These are phyloP conservation scores for Distichodus sexfasciatus DNA, from an alignment of 2,797 vertebrate species.

Conservation along the genomic window DNA sequence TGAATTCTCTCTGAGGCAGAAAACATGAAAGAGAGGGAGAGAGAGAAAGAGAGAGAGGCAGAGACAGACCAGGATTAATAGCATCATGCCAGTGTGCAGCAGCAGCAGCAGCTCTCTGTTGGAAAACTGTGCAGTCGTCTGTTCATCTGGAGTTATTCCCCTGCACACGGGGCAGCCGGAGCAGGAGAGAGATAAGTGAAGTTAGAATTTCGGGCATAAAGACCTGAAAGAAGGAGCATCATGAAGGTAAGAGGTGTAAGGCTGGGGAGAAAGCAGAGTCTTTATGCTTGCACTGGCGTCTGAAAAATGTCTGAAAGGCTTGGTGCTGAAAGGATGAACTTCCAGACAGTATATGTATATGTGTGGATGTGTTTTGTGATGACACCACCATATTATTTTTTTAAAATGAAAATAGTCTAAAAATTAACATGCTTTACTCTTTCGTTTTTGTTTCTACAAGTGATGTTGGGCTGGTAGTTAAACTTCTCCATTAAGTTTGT, in stretches of 20 bases:
- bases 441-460: no score
- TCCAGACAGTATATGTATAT: no score
- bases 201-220: neutral
- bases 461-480: no score
- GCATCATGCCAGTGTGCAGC: slow-evolving; percentile 42
- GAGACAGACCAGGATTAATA: slow-evolving; percentile 16
- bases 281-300: neutral
- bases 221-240: slow-evolving; percentile 6
- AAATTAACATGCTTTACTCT: no score
- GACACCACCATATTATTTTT: no score
- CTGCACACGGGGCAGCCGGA: slow-evolving; percentile 28
- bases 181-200: slow-evolving; percentile 19
- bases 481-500: no score
- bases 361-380: no score
- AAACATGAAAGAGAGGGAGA: neutral
- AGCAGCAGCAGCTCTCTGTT: slow-evolving; percentile 42
- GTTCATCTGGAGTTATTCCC: slow-evolving; percentile 11
- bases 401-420: no score
- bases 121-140: slow-evolving; percentile 23
- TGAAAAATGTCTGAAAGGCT: no score
- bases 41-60: neutral
- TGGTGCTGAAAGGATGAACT: no score
- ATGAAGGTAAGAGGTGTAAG: slow-evolving; percentile 44
- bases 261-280: neutral
- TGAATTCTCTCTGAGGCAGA: slow-evolving; percentile 14